A percentile compares a stretch with the other conserved stretches of the same genome.
phyloP scores from a whole-genome alignment of 2,888 invertebrate species.

The Dicyrtomina minuta region DNA sequence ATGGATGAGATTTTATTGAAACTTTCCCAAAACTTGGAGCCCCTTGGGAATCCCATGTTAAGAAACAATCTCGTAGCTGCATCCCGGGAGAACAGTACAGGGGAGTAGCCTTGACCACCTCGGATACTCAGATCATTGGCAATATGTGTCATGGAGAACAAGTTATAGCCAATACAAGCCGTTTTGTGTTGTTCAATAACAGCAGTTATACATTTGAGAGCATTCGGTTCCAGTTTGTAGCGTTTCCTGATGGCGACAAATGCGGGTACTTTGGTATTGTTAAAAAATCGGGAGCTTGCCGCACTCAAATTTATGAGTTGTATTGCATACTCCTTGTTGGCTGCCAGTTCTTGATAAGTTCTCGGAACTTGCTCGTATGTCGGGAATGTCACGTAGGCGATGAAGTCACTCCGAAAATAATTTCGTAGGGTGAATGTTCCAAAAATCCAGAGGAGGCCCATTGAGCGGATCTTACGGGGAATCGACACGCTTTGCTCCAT shows the following conservation, averaged over 20 bases:
- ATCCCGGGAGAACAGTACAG: not conserved
- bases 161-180: too few relatives aligned
- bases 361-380: not conserved
- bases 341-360: not conserved
- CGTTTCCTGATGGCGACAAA: not conserved
- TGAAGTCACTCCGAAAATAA: slow-evolving; percentile 5
- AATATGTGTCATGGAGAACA: too few relatives aligned
- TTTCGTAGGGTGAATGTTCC: too few relatives aligned
- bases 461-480: not conserved
- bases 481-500: not conserved
- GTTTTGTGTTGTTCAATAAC: too few relatives aligned
- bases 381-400: slow-evolving; percentile 8
- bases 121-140: too few relatives aligned
- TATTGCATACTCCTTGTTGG: not conserved
- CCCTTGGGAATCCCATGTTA: not conserved
- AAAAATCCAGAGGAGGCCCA: too few relatives aligned
- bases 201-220: too few relatives aligned
- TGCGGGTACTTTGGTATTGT: not conserved
- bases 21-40: slow-evolving; percentile 1
- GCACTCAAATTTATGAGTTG: slow-evolving; percentile 8
- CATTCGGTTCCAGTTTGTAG: not conserved
- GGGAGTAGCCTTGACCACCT: too few relatives aligned
- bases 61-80: not conserved
- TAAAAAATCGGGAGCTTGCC: not conserved
- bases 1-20: not conserved